Evolutionary conservation across 2,888 invertebrate species (phyloP), one percentile per base, ranked within the genome.

Genomic region (Drosophila formosana): DNA sequence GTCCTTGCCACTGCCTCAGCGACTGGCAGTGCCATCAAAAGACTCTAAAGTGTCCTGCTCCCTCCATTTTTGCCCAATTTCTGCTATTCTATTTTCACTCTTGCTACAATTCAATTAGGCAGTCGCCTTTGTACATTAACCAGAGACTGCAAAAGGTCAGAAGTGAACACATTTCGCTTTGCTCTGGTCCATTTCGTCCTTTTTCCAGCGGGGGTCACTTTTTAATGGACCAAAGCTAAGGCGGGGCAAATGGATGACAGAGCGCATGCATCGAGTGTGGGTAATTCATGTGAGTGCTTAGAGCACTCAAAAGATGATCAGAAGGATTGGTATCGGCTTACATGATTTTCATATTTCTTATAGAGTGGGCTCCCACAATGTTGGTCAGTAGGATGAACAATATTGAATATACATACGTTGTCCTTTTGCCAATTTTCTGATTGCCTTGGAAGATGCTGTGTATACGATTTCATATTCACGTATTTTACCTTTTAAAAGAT

Each of bases 21-120:
- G 28, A 53, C 41, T 18, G 39, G 9, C 39, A 18, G n/a, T 53
- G 43, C 55, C 74, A 70, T 74, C 68, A 87, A 75, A 78, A 66
- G 70, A 65, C 62, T 80, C 64, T 46, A 43, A 65, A 71, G 72
- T 75, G 70, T 72, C 67, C 68, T 60, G 52, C 49, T 60, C 34
- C 34, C 55, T 55, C 25, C 41, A 52, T 53, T 74, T 43, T 25
- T 47, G 47, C 51, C 47, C 46, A 82, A 75, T 57, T 65, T 56
- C 50, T 47, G 45, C 49, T 56, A 13, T 49, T 57, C 34, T 63
- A 60, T 70, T 74, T 66, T 57, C 58, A 52, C 45, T 49, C 50
- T 66, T 68, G 66, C 67, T 84, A 89, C 85, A 83, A 83, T 83
- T 83, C 85, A 83, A 89, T 83, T 87, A 89, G 75, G 50, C 72